Percentiles rank a stretch among this genome's conserved stretches.
phyloP scores from a whole-genome alignment of 2,113 vertebrate species.

The Coturnix japonica region DNA sequence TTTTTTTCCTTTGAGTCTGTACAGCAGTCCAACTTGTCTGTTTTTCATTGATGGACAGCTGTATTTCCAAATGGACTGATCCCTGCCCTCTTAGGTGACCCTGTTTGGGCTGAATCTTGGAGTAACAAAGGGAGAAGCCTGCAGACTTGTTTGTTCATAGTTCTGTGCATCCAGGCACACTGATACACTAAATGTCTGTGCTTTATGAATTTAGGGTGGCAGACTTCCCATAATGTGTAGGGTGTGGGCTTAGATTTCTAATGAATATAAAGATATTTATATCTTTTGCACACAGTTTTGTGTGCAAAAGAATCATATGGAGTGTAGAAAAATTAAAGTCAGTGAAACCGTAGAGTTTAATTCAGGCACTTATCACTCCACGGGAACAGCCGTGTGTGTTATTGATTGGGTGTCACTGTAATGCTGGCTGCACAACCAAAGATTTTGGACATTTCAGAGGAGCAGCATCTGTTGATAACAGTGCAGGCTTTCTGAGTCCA shows the following conservation, averaged over 20 bases:
- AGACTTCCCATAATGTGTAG: not conserved
- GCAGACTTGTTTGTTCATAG: not conserved
- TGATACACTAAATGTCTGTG: not conserved
- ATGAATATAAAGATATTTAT: too few relatives aligned
- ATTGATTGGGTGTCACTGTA: slow-evolving; percentile 15
- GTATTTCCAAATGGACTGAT: slow-evolving; percentile 13
- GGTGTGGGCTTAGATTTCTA: not conserved
- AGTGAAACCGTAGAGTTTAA: not conserved
- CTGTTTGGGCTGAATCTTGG: not conserved
- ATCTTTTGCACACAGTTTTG: not conserved
- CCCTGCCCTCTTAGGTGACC: not conserved
- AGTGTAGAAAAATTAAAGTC: not conserved
- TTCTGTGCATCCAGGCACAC: not conserved
- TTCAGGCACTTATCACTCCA: not conserved
- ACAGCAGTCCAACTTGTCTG: not conserved
- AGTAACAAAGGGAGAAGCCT: not conserved
- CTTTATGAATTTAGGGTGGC: not conserved
- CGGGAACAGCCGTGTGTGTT: not conserved
- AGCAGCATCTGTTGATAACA: not conserved
- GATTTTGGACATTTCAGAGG: slow-evolving; percentile 14
- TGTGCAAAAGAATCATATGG: slow-evolving; percentile 24
- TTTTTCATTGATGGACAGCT: slow-evolving; percentile 16
- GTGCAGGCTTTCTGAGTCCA: not conserved
- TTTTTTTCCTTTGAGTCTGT: not conserved
- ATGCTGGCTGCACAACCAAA: not conserved